Evolutionary conservation across 1,140 invertebrate genomes (phyloP).

Genomic region (Macrotrachela quadricornifera): DNA sequence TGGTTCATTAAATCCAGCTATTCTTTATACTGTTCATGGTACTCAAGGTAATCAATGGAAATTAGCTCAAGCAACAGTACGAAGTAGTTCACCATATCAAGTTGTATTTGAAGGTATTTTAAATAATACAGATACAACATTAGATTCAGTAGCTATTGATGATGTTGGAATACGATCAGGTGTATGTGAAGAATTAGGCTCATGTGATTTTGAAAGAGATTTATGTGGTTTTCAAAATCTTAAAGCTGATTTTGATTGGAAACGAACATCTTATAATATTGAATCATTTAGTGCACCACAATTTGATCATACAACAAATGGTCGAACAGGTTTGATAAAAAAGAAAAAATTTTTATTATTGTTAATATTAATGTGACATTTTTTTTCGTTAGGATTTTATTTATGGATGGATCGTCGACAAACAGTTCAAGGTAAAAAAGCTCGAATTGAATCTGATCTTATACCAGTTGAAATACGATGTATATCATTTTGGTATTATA

Average conservation of each 20-base stretch:
- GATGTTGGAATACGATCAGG: background rate
- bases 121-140: background rate
- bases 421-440: background rate
- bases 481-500: slow-evolving; percentile 1
- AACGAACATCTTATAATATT: background rate
- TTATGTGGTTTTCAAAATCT: slow-evolving; percentile 1
- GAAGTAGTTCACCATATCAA: slow-evolving; percentile 2
- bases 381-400: slow-evolving; percentile 1
- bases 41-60: background rate
- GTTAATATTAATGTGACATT: background rate
- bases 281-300: slow-evolving; percentile 10
- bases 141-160: slow-evolving; percentile 1
- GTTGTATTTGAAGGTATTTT: slow-evolving; percentile 3
- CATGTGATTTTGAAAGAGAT: slow-evolving; percentile 5
- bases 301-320: slow-evolving; percentile 10
- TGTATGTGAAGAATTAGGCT: background rate
- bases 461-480: background rate
- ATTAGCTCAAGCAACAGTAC: background rate
- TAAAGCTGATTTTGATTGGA: slow-evolving; percentile 5
- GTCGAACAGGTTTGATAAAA: background rate
- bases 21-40: background rate
- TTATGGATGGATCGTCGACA: background rate
- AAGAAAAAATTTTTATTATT: too few species aligned
- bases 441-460: slow-evolving; percentile 5
- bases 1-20: background rate